These are phyloP conservation scores for Tetanocera ferruginea DNA, from an alignment of 2,888 invertebrate genomes.

Conservation along the genomic window DNA sequence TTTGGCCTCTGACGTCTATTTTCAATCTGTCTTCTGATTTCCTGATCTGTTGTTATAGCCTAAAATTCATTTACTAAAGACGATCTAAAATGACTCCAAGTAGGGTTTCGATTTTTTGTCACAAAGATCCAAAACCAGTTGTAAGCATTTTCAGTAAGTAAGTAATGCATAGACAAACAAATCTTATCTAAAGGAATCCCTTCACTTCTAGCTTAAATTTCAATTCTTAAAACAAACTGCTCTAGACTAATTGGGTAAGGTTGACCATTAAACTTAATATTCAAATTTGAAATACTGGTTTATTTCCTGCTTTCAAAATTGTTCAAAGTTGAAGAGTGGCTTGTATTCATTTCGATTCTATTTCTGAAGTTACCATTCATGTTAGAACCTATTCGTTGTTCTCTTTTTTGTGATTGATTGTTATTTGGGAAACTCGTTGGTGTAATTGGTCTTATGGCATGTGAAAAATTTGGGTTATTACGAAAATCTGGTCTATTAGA, in stretches of 20 bases:
- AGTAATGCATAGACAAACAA: conserved; percentile 19
- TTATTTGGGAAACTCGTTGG: neutral
- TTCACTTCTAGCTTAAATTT: conserved; percentile 13
- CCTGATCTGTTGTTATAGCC: conserved; percentile 6
- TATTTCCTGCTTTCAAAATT: neutral
- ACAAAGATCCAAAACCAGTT: conserved; percentile 1
- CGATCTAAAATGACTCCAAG: neutral
- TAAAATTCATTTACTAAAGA: neutral
- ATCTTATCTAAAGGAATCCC: conserved; percentile 10
- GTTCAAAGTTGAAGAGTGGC: neutral
- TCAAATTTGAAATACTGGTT: neutral
- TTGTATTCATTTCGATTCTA: neutral
- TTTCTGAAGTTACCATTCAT: neutral
- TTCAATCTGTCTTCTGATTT: conserved; percentile 20
- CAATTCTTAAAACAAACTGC: neutral
- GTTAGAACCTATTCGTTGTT: neutral
- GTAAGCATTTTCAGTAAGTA: neutral
- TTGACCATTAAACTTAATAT: neutral
- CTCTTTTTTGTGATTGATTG: neutral
- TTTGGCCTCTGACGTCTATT: conserved; percentile 20
- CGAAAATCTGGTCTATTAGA: neutral
- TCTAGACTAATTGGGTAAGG: neutral
- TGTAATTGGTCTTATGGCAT: neutral
- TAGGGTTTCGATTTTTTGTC: neutral
- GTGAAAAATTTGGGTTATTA: neutral